Evolutionary conservation across 2,113 vertebrate genomes (phyloP), one percentile per base, ranked within the genome.

Genomic region (Crotalus tigris): DNA sequence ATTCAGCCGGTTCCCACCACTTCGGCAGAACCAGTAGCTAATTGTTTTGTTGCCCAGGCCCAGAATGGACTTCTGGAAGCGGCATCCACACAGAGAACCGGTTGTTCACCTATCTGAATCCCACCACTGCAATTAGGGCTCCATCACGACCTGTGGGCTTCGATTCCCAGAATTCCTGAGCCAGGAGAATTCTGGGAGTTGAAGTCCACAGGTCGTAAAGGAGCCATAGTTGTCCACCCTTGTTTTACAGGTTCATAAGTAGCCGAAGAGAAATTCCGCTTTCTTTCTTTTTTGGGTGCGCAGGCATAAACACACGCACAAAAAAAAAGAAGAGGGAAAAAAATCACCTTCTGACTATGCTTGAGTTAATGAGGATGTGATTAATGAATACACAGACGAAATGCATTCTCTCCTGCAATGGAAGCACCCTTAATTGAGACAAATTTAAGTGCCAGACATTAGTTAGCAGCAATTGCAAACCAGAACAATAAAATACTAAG

Each of bases 351-450:
- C 91, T 94, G 88, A 59, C 46, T 94, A 86, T 57, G 91, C 91
- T 95, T 91, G 92, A 93, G 87, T 90, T 97, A 96, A 97, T 90
- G 94, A 93, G 92, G 90, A 90, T 55, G 94, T 94, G 95, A 96
- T 96, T 96, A 97, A 96, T 3, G 94, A 59, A 94, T 94, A 57
- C 92, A 75, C 59, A 93, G 86, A 95, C 91, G 15, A 93, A 96
- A 95, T 88, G 69, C 81, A 93, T 95, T 95, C 88, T 95, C 90
- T 91, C 93, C 88, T 89, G 94, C 95, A 95, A n/a, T 93, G 88
- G 95, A 95, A 95, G 91, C 59, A 92, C 88, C 93, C 87, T 94
- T 97, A 97, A 95, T 95, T 95, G 95, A 92, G 93, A 95, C 1
- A 94, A 75, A 95, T 94, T 94, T 95, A 95, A 96, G 92, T 94